Evolutionary conservation across 2,888 invertebrate genomes (phyloP).

Genomic region (Zhengitettix transpicula): DNA sequence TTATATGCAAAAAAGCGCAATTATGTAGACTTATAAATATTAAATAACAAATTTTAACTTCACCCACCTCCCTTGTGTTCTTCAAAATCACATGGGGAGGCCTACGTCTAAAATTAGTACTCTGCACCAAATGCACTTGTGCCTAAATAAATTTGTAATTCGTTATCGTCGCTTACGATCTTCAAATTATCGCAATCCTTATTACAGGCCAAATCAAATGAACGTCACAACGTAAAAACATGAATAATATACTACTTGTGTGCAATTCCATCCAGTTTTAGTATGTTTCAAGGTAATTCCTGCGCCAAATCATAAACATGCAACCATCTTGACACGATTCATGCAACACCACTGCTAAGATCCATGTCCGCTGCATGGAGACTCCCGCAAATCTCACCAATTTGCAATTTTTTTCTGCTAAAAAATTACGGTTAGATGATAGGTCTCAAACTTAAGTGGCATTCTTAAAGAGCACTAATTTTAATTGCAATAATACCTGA

Average conservation of each 20-base stretch:
- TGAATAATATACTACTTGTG: no score
- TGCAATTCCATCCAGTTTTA: not conserved
- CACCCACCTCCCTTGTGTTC: not conserved
- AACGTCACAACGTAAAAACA: not conserved
- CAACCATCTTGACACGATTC: conserved; percentile 23
- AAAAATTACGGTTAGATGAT: no score
- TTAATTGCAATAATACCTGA: conserved; percentile 15
- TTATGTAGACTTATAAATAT: no score
- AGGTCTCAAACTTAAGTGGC: no score
- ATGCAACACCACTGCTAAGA: conserved; percentile 18
- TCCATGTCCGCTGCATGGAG: conserved; percentile 14
- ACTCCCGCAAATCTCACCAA: conserved; percentile 10
- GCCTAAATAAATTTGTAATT: not conserved
- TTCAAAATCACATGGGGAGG: conserved; percentile 2
- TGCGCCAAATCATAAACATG: conserved; percentile 21
- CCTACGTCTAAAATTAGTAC: conserved; percentile 6
- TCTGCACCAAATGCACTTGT: conserved; percentile 8
- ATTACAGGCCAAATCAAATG: not conserved
- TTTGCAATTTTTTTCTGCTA: not conserved
- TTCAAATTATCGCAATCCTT: not conserved
- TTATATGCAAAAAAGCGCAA: not conserved
- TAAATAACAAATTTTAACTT: no score
- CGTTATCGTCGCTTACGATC: not conserved
- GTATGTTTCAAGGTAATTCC: conserved; percentile 16
- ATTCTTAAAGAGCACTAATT: not conserved